Evolutionary conservation across 30 jellyfish, hydroid and myxozoan genomes (phyloP).

Genomic region (Nemopilema nomurai): DNA sequence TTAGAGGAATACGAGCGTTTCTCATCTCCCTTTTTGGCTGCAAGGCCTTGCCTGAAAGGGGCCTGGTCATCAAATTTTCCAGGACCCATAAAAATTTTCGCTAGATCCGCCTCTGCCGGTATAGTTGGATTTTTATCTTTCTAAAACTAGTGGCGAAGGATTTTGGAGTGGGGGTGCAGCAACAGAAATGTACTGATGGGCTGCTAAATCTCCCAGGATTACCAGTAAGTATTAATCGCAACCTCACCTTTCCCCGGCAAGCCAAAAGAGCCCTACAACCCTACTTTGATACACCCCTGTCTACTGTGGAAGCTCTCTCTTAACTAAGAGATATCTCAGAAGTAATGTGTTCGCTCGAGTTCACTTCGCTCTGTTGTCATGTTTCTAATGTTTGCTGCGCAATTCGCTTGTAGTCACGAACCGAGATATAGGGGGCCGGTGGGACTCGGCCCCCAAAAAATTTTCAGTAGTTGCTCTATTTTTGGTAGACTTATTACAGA

Average conservation of each 20-base stretch:
- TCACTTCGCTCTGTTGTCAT: background rate
- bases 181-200: background rate
- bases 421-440: background rate
- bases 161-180: background rate
- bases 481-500: background rate
- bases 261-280: background rate
- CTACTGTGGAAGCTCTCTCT: background rate
- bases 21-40: background rate
- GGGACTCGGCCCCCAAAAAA: background rate
- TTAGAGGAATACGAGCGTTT: background rate
- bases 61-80: background rate
- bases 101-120: background rate
- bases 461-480: background rate
- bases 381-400: background rate
- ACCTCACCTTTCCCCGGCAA: background rate
- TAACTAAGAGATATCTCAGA: background rate
- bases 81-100: background rate
- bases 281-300: background rate
- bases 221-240: background rate
- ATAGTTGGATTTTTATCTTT: background rate
- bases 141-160: background rate
- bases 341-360: background rate
- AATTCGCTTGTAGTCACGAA: background rate
- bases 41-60: background rate
- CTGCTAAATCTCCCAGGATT: background rate